Base-by-base conservation (phyloP, 2,888 invertebrate genomes). In the Stenoptilia bipunctidactyla region DNA sequence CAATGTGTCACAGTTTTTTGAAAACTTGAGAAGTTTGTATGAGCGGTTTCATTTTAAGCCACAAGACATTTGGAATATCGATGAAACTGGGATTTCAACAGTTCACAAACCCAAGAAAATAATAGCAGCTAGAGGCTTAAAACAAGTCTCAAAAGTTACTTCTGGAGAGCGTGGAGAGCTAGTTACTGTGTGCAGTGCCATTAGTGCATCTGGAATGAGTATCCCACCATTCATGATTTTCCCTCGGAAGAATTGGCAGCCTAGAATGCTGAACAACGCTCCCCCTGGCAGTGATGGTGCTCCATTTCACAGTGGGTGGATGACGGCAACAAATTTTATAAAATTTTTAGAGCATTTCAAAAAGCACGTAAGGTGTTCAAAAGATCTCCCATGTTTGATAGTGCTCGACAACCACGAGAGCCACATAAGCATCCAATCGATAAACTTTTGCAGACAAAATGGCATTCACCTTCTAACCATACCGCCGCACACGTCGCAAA, bases 131-230 rank as follows among this genome's bases (percentile, higher is more conserved):
- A 53, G 48, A 65, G 67, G 10, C 20, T 30, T 43, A 4, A 68
- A 64, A 39, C 65, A 66, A 47, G 56, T 72, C n/a, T 60, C 60
- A 8, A 51, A 55, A 38, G 42, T 62, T 12, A 66, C 65, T 15
- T 63, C 61, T 15, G 66, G 54, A 13, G 67, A 72, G 53, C 53
- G 65, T 37, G 64, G 65, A 8, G 15, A 49, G 15, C 41, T 63
- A 4, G 60, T 68, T 1, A 66, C 66, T 9, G 46, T 53, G 1
- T 54, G 56, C 34, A 47, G 51, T 27, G 52, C 55, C 15, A 59
- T 67, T 36, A 57, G 51, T 48, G 65, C 70, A 2, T 42, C 41
- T 41, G 70, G 68, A 25, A 56, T n/a, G n/a, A n/a, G n/a, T n/a
- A n/a, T n/a, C 51, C 67, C 69, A 20, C 70, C 71, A 8, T 55